Base-by-base conservation (phyloP, 2,797 vertebrate species). In the Bucorvus abyssinicus region DNA sequence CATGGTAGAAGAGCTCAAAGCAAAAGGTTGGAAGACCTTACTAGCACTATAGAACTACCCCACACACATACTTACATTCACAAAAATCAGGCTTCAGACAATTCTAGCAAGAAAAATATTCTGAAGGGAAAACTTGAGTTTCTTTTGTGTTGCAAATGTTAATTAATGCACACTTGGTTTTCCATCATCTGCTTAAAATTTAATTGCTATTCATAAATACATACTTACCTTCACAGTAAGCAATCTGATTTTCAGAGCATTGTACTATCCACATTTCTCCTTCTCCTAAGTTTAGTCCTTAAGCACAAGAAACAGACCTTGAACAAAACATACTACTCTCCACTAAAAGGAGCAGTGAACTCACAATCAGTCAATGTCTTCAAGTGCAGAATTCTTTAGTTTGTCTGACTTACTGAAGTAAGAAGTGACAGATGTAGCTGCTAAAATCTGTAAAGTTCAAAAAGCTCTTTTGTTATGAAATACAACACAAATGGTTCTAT, bases 181-280 rank as follows among this genome's bases (percentile, higher is more conserved):
- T 93, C 69, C 38, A 40, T 4, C 79, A 38, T 57, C 47, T 61
- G 45, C 55, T 71, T 90, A 74, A 85, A 81, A 80, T 74, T 49
- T 59, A 84, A 86, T 57, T 93, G 49, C 45, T 84, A 64, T 81
- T 91, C 44, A 77, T 49, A 80, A 94, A 67, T 5, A 19, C 36
- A 49, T n/a, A 69, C 2, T 3, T 36, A 68, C 16, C 15, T 4
- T 82, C 40, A 59, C 32, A 70, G 36, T 15, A 89, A 67, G 38
- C 26, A 85, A 56, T 16, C 32, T 45, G 18, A 74, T 70, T 80
- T 75, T 92, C 74, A 94, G 65, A 87, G 49, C 24, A 56, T 38
- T 29, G 47, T 40, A 84, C 53, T 57, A 77, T 19, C 38, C 30
- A 68, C 8, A 2, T 27, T 84, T 89, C 49, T 63, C 21, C 44